Evolutionary conservation across 2,113 vertebrate genomes (phyloP).

Genomic region (Rafetus swinhoei): DNA sequence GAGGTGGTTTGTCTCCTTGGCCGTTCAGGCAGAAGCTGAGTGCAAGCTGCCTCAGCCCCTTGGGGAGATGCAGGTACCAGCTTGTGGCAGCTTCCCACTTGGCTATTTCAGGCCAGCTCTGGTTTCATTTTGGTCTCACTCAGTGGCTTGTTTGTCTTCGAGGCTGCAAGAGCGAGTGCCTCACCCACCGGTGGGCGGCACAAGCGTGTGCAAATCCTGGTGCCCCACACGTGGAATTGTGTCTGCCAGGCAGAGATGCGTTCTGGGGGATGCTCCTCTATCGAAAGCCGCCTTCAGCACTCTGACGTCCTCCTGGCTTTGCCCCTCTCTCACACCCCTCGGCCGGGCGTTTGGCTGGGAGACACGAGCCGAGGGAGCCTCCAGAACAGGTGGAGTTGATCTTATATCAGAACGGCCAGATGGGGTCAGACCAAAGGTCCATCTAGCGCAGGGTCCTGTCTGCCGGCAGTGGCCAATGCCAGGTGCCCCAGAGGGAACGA

Average conservation of each 20-base stretch:
- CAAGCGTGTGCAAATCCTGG: too few species aligned
- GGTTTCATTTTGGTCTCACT: background rate
- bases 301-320: background rate
- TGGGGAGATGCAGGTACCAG: background rate
- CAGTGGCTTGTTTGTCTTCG: background rate
- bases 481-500: too few species aligned
- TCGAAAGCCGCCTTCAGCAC: background rate
- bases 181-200: too few species aligned
- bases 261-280: background rate
- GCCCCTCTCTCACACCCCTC: background rate
- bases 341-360: background rate
- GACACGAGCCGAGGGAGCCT: too few species aligned
- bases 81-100: background rate
- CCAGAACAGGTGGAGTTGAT: too few species aligned
- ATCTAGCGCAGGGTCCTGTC: too few species aligned
- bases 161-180: too few species aligned
- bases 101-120: background rate
- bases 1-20: background rate
- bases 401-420: too few species aligned
- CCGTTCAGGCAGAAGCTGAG: background rate
- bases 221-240: too few species aligned
- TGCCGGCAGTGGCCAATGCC: too few species aligned
- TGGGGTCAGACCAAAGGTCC: too few species aligned
- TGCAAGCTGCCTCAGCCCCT: background rate
- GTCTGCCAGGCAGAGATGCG: background rate